Percentiles rank a stretch among this genome's conserved stretches.
phyloP scores from a whole-genome alignment of 2,888 invertebrate species.

The Metellina segmentata region DNA sequence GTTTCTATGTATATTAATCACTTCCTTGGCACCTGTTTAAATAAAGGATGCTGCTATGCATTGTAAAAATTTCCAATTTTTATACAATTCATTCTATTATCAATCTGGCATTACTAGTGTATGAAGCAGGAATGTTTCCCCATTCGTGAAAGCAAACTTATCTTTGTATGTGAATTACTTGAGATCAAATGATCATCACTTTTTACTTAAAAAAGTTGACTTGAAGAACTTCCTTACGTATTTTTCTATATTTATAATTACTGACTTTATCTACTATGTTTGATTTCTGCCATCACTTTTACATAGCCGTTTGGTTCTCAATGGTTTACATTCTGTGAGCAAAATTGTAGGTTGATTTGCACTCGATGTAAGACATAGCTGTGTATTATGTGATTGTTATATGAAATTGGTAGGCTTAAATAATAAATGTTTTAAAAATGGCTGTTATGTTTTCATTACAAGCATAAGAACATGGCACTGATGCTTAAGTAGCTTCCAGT shows the following conservation, averaged over 20 bases:
- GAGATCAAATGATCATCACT: neutral
- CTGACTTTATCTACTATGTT: no score
- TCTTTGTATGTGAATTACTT: neutral
- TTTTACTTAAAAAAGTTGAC: neutral
- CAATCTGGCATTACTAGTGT: no score
- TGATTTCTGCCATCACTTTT: neutral
- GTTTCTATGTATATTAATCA: no score
- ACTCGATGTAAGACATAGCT: conserved; percentile 56
- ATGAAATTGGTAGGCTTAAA: conserved; percentile 56
- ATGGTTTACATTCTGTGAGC: conserved; percentile 2
- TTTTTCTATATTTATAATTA: neutral
- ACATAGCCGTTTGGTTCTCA: neutral
- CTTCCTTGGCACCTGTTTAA: no score
- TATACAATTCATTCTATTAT: no score
- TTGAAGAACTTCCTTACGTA: neutral
- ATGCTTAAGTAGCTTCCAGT: no score
- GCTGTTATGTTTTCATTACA: neutral
- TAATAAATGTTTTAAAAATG: conserved; percentile 65
- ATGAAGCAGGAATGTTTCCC: no score
- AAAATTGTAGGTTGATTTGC: conserved; percentile 48
- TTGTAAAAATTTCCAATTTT: no score
- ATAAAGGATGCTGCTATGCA: no score
- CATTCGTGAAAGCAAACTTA: neutral
- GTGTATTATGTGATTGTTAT: conserved; percentile 60
- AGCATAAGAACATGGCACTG: no score